phyloP scores from a whole-genome alignment of 1,140 invertebrate species.

The Scylla paramamosain region DNA sequence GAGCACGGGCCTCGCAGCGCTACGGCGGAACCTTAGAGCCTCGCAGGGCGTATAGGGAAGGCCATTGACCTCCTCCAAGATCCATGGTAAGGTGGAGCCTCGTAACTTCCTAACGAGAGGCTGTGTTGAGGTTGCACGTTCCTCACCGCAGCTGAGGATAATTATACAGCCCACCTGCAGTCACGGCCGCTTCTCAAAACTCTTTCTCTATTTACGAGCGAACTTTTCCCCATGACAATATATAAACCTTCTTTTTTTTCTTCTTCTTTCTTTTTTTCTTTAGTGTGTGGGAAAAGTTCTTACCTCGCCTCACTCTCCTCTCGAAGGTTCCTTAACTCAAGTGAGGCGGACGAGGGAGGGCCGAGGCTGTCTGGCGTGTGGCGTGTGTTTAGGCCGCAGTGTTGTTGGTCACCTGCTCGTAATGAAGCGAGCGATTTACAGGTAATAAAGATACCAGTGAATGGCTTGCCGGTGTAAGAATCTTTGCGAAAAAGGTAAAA shows the following conservation, averaged over 20 bases:
- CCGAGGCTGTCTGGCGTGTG: neutral
- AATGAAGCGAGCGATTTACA: neutral
- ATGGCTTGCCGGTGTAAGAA: neutral
- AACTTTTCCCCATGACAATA: conserved; percentile 15
- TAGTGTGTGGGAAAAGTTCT: conserved; percentile 8
- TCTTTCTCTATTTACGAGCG: conserved; percentile 22
- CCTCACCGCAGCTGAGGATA: conserved; percentile 18
- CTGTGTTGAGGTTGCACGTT: conserved; percentile 18
- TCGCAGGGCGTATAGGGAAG: neutral
- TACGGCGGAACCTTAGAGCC: neutral
- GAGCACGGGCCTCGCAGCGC: neutral
- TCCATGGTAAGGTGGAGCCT: conserved; percentile 8
- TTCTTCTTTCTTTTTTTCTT: too few relatives aligned
- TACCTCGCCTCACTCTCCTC: neutral
- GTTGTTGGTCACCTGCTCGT: neutral
- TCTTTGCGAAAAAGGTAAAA: neutral
- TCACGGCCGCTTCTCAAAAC: conserved; percentile 19
- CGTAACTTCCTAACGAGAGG: neutral
- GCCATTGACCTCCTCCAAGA: neutral
- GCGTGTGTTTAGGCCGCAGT: conserved; percentile 17
- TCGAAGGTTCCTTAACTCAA: conserved; percentile 13
- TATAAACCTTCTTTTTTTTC: neutral
- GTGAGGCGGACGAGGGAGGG: neutral
- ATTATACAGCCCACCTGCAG: conserved; percentile 20
- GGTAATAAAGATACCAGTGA: neutral